phyloP scores from a whole-genome alignment of 2,888 invertebrate species.

The Artemia sp. region DNA sequence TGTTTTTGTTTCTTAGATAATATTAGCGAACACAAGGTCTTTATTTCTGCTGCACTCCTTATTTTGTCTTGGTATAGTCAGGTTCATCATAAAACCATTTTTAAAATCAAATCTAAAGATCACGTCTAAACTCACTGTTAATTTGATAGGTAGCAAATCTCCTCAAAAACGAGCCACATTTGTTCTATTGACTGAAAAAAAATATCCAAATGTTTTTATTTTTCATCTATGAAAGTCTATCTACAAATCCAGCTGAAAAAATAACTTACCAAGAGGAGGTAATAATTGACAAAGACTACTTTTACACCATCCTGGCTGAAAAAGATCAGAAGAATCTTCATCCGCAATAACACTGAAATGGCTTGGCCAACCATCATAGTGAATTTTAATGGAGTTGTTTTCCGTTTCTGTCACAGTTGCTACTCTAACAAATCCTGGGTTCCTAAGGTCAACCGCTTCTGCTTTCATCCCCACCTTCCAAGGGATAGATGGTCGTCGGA shows the following conservation, averaged over 20 bases:
- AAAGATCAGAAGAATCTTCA: slow-evolving; percentile 73
- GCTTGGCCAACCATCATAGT: slow-evolving; percentile 76
- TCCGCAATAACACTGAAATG: slow-evolving; percentile 72
- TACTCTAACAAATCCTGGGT: slow-evolving; percentile 62
- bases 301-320: slow-evolving; percentile 78
- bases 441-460: slow-evolving; percentile 58
- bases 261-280: slow-evolving; percentile 53
- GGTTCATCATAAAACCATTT: too few species aligned
- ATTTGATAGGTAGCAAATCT: too few species aligned
- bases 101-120: too few species aligned
- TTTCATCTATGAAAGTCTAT: too few species aligned
- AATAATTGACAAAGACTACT: slow-evolving; percentile 73
- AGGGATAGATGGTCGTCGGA: slow-evolving; percentile 51
- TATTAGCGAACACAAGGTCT: too few species aligned
- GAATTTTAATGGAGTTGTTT: slow-evolving; percentile 48
- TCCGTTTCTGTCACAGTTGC: slow-evolving; percentile 59
- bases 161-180: too few species aligned
- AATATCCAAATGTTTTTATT: too few species aligned
- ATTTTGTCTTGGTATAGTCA: too few species aligned
- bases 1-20: too few species aligned
- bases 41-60: too few species aligned
- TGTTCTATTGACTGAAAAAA: too few species aligned
- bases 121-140: too few species aligned
- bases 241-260: not conserved
- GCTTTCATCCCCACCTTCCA: slow-evolving; percentile 70